A percentile compares a stretch with the other conserved stretches of the same genome.
Evolutionary conservation across 2,797 vertebrate genomes (phyloP).

Genomic region (Eleutherodactylus coqui): DNA sequence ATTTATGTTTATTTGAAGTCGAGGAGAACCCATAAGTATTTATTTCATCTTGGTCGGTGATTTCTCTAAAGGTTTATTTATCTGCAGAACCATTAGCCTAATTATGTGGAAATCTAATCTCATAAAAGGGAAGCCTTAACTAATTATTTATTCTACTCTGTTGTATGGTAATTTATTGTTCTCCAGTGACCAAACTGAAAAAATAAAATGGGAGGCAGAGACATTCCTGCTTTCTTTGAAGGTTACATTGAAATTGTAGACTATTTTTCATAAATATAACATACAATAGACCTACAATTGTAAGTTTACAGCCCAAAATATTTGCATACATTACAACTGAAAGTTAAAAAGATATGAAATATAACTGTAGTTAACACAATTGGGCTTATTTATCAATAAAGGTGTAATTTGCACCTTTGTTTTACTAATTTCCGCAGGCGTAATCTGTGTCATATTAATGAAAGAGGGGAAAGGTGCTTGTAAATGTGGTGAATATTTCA

Average conservation of each 20-base stretch:
- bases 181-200: neutral
- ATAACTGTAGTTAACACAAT: too few relatives aligned
- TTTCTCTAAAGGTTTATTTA: slow-evolving; percentile 34
- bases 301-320: neutral
- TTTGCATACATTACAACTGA: neutral
- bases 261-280: neutral
- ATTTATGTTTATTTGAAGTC: slow-evolving; percentile 40
- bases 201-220: neutral
- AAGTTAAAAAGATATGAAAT: neutral
- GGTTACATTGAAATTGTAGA: neutral
- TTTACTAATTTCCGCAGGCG: too few relatives aligned
- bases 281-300: neutral
- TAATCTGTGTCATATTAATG: too few relatives aligned
- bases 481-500: too few relatives aligned
- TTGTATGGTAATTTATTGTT: neutral
- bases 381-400: too few relatives aligned
- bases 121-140: slow-evolving; percentile 9
- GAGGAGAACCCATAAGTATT: neutral
- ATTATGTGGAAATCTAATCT: slow-evolving; percentile 40
- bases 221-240: neutral
- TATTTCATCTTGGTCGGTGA: slow-evolving; percentile 27
- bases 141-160: slow-evolving; percentile 8
- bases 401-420: too few relatives aligned
- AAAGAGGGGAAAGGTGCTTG: too few relatives aligned
- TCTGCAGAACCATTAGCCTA: slow-evolving; percentile 25